phyloP scores from a whole-genome alignment of 2,113 vertebrate species.

The Cynopterus brachyotis region DNA sequence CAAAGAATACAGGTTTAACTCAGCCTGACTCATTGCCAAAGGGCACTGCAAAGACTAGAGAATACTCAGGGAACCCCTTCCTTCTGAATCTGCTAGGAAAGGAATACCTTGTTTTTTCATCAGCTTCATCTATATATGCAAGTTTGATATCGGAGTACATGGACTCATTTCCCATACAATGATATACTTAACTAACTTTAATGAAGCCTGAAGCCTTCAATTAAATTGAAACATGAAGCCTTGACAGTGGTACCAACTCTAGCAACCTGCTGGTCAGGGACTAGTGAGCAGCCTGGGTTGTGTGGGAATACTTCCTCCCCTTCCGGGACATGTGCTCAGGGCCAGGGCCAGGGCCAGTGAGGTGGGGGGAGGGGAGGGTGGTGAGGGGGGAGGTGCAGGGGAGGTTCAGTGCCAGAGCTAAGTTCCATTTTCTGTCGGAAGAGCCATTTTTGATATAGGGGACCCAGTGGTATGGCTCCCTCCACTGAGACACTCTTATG shows the following conservation, averaged over 20 bases:
- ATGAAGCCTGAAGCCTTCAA: neutral
- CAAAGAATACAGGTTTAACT: neutral
- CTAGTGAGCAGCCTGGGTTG: neutral
- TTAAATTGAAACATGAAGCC: neutral
- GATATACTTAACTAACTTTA: neutral
- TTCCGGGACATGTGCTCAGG: neutral
- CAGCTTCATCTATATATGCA: neutral
- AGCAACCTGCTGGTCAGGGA: neutral
- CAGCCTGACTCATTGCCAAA: neutral
- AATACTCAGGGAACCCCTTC: neutral
- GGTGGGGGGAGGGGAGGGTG: neutral
- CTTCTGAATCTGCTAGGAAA: constrained; percentile 2
- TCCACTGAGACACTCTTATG: neutral
- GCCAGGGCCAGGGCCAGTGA: no score
- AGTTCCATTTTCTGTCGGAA: neutral
- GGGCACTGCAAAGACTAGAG: neutral
- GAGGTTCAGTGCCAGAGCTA: neutral
- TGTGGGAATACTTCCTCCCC: neutral
- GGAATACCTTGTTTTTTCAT: neutral
- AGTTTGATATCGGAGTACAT: neutral
- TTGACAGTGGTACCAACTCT: neutral
- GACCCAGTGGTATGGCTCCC: neutral
- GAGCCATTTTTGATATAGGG: neutral
- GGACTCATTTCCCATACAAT: neutral
- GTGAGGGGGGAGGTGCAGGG: neutral